Percentiles rank a stretch among this genome's conserved stretches.
phyloP scores from a whole-genome alignment of 2,113 vertebrate genomes.

The Rattus rattus region DNA sequence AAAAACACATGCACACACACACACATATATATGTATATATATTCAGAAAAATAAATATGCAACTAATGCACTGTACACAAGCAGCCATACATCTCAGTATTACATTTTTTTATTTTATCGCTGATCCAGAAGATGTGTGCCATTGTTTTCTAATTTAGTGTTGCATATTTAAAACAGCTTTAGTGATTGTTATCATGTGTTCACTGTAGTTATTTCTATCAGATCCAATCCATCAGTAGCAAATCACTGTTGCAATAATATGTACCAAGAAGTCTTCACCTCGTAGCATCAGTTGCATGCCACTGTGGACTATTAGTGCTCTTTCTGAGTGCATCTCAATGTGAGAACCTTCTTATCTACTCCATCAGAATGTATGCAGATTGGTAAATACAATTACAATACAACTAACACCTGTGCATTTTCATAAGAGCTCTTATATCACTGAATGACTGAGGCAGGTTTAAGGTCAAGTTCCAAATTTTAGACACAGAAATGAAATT shows the following conservation, averaged over 20 bases:
- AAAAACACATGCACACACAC: background rate
- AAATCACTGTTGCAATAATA: background rate
- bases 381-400: background rate
- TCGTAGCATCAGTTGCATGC: background rate
- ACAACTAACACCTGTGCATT: background rate
- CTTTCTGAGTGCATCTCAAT: background rate
- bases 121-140: background rate
- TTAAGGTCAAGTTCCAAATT: background rate
- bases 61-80: no score
- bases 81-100: no score
- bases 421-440: background rate
- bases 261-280: background rate
- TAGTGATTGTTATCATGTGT: background rate
- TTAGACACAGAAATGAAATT: background rate
- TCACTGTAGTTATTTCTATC: background rate
- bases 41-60: no score
- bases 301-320: background rate
- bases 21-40: background rate
- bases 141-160: background rate
- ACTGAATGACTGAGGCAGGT: background rate
- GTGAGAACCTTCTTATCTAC: background rate
- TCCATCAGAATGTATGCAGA: background rate
- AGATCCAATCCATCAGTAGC: background rate
- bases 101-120: background rate
- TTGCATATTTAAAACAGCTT: background rate